Conservation (phyloP, 2,888 invertebrate genomes). For the Philhelius pedissequus region DNA sequence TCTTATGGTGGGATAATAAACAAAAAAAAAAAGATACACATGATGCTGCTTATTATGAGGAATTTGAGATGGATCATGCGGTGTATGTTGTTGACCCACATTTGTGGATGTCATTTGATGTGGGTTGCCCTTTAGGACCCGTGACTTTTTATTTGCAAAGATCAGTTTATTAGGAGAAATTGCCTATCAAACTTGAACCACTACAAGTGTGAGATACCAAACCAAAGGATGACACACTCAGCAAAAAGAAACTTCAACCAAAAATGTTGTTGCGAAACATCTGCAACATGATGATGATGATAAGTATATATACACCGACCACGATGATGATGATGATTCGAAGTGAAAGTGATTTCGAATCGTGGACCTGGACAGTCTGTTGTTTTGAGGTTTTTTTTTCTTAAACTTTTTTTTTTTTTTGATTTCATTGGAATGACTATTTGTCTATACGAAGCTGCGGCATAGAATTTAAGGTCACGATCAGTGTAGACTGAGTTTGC, state of each 20-base stretch:
- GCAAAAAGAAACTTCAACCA: conserved; percentile 34
- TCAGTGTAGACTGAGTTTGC: conserved; percentile 33
- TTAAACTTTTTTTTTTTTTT: neutral
- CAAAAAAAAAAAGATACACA: conserved; percentile 1
- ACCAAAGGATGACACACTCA: conserved; percentile 32
- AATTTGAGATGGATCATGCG: conserved; percentile 24
- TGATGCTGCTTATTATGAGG: neutral
- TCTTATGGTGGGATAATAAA: conserved; percentile 13
- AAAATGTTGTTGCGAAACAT: conserved; percentile 28
- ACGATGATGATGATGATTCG: conserved; percentile 43
- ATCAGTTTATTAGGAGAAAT: conserved; percentile 27
- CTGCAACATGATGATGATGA: conserved; percentile 46
- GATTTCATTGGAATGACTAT: conserved; percentile 7
- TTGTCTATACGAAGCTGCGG: conserved; percentile 8
- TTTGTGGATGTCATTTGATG: conserved; percentile 29
- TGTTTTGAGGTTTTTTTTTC: conserved; percentile 7
- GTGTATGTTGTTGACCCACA: conserved; percentile 49
- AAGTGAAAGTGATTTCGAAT: conserved; percentile 66
- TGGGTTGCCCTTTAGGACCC: conserved; percentile 12
- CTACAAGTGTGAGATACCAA: neutral
- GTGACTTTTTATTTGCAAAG: neutral
- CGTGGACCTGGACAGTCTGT: conserved; percentile 25
- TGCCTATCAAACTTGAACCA: neutral
- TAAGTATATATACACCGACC: neutral
- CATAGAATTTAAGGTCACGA: conserved; percentile 56